These are phyloP conservation scores for Pipistrellus kuhlii DNA, from an alignment of 2,797 vertebrate genomes.

Conservation along the genomic window DNA sequence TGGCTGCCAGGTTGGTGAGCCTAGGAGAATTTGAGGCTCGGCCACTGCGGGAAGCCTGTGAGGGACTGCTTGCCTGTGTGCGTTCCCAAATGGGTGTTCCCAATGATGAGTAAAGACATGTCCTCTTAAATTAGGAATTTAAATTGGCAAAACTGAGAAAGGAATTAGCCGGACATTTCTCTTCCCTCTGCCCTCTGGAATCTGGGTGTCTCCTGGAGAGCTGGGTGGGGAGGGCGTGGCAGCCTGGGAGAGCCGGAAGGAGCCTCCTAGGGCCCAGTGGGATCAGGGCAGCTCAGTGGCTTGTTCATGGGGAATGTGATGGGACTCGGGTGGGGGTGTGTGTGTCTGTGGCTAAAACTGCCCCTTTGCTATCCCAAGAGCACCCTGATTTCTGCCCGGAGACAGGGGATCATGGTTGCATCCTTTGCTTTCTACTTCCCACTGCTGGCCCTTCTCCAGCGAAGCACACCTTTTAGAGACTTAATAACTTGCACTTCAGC, in stretches of 20 bases:
- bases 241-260: slow-evolving; percentile 63
- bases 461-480: neutral
- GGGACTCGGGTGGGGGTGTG: fast-evolving
- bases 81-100: no score
- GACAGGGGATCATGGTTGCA: neutral
- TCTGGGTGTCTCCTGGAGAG: slow-evolving; percentile 51
- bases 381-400: neutral
- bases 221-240: neutral
- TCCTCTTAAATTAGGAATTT: slow-evolving; percentile 1
- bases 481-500: slow-evolving; percentile 12
- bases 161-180: neutral
- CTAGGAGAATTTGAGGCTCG: neutral
- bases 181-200: slow-evolving; percentile 62
- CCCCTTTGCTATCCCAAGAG: neutral
- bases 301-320: neutral
- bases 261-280: slow-evolving; percentile 59
- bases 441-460: neutral
- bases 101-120: neutral
- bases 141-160: neutral
- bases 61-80: neutral
- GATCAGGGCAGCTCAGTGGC: slow-evolving; percentile 71
- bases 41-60: neutral
- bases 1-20: neutral
- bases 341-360: neutral
- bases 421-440: neutral